phyloP scores from a whole-genome alignment of 30 jellyfish, hydroid and myxozoan genomes.

The Chrysaora quinquecirrha region DNA sequence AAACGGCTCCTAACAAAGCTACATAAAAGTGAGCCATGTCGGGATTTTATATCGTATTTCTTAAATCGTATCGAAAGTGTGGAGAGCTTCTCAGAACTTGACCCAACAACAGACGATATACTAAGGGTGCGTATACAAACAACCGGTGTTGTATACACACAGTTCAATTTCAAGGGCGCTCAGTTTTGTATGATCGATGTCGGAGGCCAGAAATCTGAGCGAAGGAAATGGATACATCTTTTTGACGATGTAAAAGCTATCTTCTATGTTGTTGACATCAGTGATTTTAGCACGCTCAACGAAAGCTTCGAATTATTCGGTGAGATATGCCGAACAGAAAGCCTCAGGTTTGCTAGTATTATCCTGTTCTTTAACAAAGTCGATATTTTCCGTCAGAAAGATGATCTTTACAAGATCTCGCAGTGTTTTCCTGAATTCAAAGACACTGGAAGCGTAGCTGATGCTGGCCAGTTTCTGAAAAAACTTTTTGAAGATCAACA shows the following conservation, averaged over 20 bases:
- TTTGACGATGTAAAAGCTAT: constrained; percentile 71
- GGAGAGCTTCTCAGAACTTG: background rate
- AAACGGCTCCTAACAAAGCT: background rate
- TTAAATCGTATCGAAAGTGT: constrained; percentile 20
- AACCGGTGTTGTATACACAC: constrained; percentile 58
- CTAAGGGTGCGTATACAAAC: constrained; percentile 52
- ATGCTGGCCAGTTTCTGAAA: constrained; percentile 41
- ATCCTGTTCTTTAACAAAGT: constrained; percentile 58
- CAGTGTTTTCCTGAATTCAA: constrained; percentile 39
- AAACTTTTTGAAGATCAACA: constrained; percentile 16
- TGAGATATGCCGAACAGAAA: constrained; percentile 38
- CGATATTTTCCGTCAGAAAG: constrained; percentile 46
- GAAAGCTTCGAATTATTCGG: constrained; percentile 57
- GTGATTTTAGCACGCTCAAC: constrained; percentile 25
- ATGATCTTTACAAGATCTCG: constrained; percentile 11
- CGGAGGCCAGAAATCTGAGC: constrained; percentile 67
- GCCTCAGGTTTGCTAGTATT: constrained; percentile 29
- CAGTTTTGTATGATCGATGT: constrained; percentile 61
- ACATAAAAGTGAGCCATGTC: constrained; percentile 33
- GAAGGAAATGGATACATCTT: constrained; percentile 68
- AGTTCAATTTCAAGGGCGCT: constrained; percentile 31
- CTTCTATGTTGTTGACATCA: constrained; percentile 54
- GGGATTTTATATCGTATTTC: constrained; percentile 17
- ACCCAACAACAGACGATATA: constrained; percentile 55
- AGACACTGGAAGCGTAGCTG: background rate